phyloP scores from a whole-genome alignment of 2,113 vertebrate genomes.

The Ceratotherium simum region DNA sequence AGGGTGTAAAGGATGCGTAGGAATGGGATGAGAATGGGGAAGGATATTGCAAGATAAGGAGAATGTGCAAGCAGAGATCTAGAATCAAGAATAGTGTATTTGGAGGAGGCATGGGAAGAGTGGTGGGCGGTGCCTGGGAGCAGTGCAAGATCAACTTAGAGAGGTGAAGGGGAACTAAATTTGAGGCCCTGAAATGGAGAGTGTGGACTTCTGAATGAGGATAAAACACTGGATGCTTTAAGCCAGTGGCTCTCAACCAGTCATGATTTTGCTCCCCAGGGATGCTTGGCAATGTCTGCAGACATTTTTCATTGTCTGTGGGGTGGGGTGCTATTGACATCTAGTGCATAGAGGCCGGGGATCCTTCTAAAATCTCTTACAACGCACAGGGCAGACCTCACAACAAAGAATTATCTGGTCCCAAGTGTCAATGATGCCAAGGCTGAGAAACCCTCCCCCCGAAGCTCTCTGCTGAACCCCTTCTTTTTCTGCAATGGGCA shows the following conservation, averaged over 20 bases:
- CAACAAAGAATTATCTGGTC: too few relatives aligned
- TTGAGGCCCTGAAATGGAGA: neutral
- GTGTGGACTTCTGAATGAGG: neutral
- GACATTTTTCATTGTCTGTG: neutral
- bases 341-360: neutral
- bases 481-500: neutral
- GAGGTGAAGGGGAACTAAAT: neutral
- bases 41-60: neutral
- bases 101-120: neutral
- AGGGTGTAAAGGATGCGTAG: neutral
- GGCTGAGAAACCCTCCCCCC: accelerated
- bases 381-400: too few relatives aligned
- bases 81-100: too few relatives aligned
- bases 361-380: neutral
- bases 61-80: neutral
- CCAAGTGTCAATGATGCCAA: neutral
- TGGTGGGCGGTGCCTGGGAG: too few relatives aligned
- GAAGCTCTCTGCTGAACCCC: neutral
- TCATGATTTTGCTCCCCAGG: too few relatives aligned
- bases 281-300: neutral
- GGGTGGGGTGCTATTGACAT: neutral
- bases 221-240: neutral
- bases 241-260: neutral
- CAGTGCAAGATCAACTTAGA: neutral
- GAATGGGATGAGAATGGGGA: neutral